phyloP scores from a whole-genome alignment of 2,888 invertebrate species.

The Rosalia funebris region DNA sequence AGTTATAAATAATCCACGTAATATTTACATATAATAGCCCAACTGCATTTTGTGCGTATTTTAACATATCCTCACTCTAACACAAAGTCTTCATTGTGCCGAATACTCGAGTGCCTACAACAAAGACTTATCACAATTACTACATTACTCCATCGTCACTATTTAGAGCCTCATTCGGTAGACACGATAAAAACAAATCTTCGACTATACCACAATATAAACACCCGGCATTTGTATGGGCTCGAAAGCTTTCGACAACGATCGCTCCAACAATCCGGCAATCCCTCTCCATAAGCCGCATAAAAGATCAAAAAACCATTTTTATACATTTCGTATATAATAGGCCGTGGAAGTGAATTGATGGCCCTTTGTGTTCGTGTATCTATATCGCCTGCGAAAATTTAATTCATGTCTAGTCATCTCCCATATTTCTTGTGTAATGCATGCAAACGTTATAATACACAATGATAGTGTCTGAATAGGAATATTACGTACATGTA shows the following conservation, averaged over 20 bases:
- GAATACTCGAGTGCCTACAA: too few species aligned
- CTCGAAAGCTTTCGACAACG: slow-evolving; percentile 6
- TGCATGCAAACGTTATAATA: neutral
- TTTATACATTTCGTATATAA: slow-evolving; percentile 13
- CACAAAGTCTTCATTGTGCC: too few species aligned
- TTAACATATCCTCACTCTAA: neutral
- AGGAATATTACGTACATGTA: too few species aligned
- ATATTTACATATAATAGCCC: neutral
- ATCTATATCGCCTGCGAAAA: slow-evolving; percentile 5
- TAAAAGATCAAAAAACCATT: slow-evolving; percentile 17
- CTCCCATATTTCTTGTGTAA: slow-evolving; percentile 3
- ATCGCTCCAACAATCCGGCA: slow-evolving; percentile 1
- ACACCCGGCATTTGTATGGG: slow-evolving; percentile 12
- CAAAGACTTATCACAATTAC: neutral
- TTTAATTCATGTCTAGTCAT: slow-evolving; percentile 10
- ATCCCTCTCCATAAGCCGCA: slow-evolving; percentile 8
- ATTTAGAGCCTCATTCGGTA: neutral
- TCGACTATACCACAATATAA: slow-evolving; percentile 6
- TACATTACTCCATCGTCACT: neutral
- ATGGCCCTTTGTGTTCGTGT: slow-evolving; percentile 9
- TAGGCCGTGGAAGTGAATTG: slow-evolving; percentile 13
- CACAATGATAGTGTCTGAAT: too few species aligned
- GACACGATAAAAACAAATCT: slow-evolving; percentile 13
- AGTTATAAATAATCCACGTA: neutral
- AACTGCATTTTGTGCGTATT: neutral